Evolutionary conservation across 2,888 invertebrate species (phyloP).

Genomic region (Meganola albula): DNA sequence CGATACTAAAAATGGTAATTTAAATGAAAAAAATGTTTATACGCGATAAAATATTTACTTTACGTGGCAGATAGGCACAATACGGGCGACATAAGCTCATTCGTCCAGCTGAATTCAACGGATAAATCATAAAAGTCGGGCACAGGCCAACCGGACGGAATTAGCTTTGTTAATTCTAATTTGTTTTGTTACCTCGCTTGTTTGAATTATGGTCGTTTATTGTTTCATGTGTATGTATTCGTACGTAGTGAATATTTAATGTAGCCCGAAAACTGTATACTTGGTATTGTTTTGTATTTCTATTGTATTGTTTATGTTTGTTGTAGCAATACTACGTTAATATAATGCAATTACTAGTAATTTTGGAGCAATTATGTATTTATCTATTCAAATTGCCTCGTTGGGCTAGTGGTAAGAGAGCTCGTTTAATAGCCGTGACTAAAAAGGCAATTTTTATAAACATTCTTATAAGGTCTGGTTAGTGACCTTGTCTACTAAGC

Average conservation of each 20-base stretch:
- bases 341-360: too few species aligned
- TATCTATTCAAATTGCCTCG: too few species aligned
- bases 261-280: slow-evolving; percentile 17
- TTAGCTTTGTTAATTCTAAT: slow-evolving; percentile 50
- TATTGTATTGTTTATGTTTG: slow-evolving; percentile 19
- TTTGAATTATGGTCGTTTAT: slow-evolving; percentile 31
- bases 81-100: slow-evolving; percentile 11
- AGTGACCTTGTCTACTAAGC: too few species aligned
- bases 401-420: too few species aligned
- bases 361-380: too few species aligned
- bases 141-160: slow-evolving; percentile 33
- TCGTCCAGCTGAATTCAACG: slow-evolving; percentile 32
- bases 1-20: too few species aligned
- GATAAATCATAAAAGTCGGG: slow-evolving; percentile 55
- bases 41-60: too few species aligned
- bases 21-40: too few species aligned
- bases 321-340: too few species aligned
- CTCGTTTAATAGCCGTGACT: too few species aligned
- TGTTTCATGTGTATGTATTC: slow-evolving; percentile 34
- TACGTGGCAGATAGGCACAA: slow-evolving; percentile 6
- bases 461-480: too few species aligned
- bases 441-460: too few species aligned
- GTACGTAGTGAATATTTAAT: slow-evolving; percentile 23
- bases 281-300: slow-evolving; percentile 21
- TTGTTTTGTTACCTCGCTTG: slow-evolving; percentile 36